These are phyloP conservation scores for Mnemiopsis leidyi DNA, from an alignment of 37 sponge, comb jelly and placozoan genomes.

Conservation along the genomic window DNA sequence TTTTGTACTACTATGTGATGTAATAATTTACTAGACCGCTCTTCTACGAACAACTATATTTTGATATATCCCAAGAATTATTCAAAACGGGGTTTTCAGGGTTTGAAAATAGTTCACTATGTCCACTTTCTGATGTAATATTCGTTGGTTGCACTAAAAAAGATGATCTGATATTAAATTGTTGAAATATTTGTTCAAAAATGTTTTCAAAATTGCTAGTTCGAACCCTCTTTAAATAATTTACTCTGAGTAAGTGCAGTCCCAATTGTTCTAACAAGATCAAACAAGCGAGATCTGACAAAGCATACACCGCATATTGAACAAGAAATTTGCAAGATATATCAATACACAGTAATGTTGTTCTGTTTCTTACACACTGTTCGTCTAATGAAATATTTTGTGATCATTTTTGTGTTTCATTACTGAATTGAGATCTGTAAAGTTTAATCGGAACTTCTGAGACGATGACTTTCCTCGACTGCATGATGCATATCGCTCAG, in stretches of 20 bases:
- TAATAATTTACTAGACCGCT: neutral
- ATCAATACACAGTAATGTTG: neutral
- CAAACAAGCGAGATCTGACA: no score
- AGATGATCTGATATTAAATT: neutral
- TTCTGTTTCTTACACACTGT: neutral
- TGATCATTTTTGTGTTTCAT: constrained; percentile 39
- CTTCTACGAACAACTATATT: neutral
- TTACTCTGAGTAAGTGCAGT: no score
- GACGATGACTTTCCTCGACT: no score
- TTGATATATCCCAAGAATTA: neutral
- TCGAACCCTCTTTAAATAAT: no score
- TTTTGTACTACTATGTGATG: neutral
- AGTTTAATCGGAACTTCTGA: no score
- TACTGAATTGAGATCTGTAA: no score
- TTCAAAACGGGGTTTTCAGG: neutral
- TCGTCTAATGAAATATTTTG: constrained; percentile 39
- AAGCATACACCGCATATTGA: no score
- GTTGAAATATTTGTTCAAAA: neutral
- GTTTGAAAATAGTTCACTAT: neutral
- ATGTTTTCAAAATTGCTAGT: no score
- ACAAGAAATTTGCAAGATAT: neutral
- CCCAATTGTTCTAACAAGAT: no score
- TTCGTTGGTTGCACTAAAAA: neutral
- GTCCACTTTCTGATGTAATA: neutral
- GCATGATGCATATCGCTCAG: no score